Conservation (phyloP, 2,888 invertebrate genomes). For the Dascillus cervinus region DNA sequence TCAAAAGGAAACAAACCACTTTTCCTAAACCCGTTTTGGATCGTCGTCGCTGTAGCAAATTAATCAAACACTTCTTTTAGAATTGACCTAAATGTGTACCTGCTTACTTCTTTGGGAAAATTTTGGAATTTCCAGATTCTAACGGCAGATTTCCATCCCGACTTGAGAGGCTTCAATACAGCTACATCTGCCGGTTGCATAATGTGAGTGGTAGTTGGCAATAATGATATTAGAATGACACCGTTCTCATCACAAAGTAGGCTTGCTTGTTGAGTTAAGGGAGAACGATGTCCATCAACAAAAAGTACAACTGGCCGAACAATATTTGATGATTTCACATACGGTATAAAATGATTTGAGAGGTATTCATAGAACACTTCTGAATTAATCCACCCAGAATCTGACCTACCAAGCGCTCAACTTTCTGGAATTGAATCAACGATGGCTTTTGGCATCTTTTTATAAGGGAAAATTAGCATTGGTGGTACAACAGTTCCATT, state of each 20-base stretch:
- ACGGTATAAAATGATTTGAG: constrained; percentile 9
- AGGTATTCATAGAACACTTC: constrained; percentile 12
- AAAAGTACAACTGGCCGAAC: constrained; percentile 21
- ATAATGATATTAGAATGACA: constrained; percentile 6
- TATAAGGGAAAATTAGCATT: constrained; percentile 6
- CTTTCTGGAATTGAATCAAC: constrained; percentile 6
- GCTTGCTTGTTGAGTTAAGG: constrained; percentile 20
- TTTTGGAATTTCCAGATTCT: constrained; percentile 8
- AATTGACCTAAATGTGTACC: constrained; percentile 8
- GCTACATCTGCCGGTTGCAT: constrained; percentile 10
- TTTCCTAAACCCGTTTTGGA: constrained; percentile 16
- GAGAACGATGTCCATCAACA: constrained; percentile 27
- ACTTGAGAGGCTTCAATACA: constrained; percentile 9
- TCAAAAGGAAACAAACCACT: constrained; percentile 22
- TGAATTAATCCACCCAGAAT: constrained; percentile 9
- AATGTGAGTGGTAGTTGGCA: constrained; percentile 10
- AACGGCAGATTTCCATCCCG: constrained; percentile 4
- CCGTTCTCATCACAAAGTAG: constrained; percentile 21
- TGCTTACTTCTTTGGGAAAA: constrained; percentile 10
- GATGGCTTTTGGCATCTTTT: constrained; percentile 5
- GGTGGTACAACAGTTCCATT: constrained; percentile 4
- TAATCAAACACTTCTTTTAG: constrained; percentile 8
- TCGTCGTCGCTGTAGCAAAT: constrained; percentile 8
- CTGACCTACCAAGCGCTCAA: constrained; percentile 12
- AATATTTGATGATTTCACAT: constrained; percentile 8